Evolutionary conservation across 2,888 invertebrate genomes (phyloP).

Genomic region (Escarpia spicata): DNA sequence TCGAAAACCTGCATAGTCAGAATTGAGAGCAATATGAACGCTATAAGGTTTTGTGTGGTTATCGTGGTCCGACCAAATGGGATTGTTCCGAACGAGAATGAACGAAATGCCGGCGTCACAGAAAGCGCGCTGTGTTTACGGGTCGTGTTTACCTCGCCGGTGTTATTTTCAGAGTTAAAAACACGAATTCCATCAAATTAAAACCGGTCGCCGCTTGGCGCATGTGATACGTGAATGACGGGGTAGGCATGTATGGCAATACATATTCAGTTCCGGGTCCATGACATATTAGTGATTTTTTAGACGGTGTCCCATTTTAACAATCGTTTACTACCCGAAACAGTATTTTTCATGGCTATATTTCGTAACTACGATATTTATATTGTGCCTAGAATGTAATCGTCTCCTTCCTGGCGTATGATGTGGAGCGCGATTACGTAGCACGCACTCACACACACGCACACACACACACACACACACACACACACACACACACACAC

Average conservation of each 20-base stretch:
- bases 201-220: too few relatives aligned
- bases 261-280: neutral
- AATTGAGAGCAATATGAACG: neutral
- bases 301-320: too few relatives aligned
- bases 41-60: neutral
- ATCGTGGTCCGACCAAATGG: neutral
- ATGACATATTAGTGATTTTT: too few relatives aligned
- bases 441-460: too few relatives aligned
- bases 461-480: too few relatives aligned
- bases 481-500: too few relatives aligned
- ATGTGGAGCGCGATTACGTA: too few relatives aligned
- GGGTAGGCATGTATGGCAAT: neutral
- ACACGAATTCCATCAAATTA: neutral
- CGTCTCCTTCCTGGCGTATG: too few relatives aligned
- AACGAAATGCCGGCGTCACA: neutral
- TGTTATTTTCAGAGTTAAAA: neutral
- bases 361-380: too few relatives aligned
- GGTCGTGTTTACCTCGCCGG: neutral
- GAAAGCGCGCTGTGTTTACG: neutral
- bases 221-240: neutral
- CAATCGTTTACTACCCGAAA: too few relatives aligned
- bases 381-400: too few relatives aligned
- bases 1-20: neutral
- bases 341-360: too few relatives aligned
- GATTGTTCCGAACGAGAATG: neutral